Evolutionary conservation across 2,797 vertebrate genomes (phyloP), one percentile per base, ranked within the genome.

Genomic region (Gambusia yucatana): DNA sequence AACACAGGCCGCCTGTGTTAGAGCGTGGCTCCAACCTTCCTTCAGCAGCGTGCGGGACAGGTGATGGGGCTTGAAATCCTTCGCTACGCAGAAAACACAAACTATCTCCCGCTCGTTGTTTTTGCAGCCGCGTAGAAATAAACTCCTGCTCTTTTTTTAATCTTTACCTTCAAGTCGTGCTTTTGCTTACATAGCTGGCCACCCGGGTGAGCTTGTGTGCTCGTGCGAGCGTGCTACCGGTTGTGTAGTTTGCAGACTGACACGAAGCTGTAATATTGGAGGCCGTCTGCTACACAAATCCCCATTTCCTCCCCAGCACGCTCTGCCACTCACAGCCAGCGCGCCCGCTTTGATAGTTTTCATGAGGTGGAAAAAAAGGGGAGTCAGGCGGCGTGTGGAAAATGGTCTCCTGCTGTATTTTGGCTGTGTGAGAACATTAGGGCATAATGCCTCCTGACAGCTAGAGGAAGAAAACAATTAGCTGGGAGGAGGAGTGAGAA

Each of bases 391-490:
- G 43, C 75, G 75, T 36, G 79, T 63, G 63, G 73, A 48, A 55
- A 82, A 79, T 80, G 50, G 81, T 87, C 89, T 93, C 91, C 93
- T 88, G 90, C 91, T 93, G 92, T 83, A 93, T 81, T 89, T 89
- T 84, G 89, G 87, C 86, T 73, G 84, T 52, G 81, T 84, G 91
- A 89, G 86, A 93, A 92, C 79, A 92, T 86, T 80, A 83, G 82
- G 74, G 77, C 55, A 71, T 91, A 93, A 95, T 87, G 85, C 77
- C 65, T 89, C 84, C 89, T 91, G 93, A 94, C 94, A 94, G 92
- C 79, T 85, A 84, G 75, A 94, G 91, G 92, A 95, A 93, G 84
- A 90, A 73, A 86, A 90, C 91, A 92, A 94, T 95, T 94, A 94
- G 91, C 84, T 75, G 76, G 65, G 80, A 89, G 90, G 75, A 79